Base-by-base conservation (phyloP, 2,113 vertebrate species). In the Bostrychus sinensis region DNA sequence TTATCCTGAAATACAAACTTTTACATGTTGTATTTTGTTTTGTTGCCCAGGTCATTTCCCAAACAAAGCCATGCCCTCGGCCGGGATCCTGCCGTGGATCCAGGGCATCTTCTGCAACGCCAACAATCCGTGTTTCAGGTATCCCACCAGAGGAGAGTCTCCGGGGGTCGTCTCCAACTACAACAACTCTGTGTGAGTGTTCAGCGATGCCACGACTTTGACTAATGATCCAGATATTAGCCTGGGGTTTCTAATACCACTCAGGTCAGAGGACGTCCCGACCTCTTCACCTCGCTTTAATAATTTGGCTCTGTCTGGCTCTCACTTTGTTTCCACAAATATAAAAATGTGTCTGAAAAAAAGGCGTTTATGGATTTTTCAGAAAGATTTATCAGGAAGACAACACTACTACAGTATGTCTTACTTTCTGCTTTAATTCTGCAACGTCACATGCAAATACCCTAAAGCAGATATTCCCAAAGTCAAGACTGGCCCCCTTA, bases 41-140 rank as follows among this genome's bases (percentile, higher is more conserved):
- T 86, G 25, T 83, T 32, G 66, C n/a, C n/a, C 89, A 99, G 97
- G 96, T 92, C 96, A 98, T 87, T 99, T 98, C 74, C 95, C 97
- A 87, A 98, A 96, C 89, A 98, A 98, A 88, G 96, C 95, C 3
- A 94, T 98, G 96, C 96, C 97, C 20, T 99, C 97, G 12, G 91
- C 96, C 8, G 96, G 97, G 84, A 86, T 93, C 1, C 80, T 98
- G 76, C 96, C 96, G 0, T 98, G 96, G 95, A 89, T 99, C 66
- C 95, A 98, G 58, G 95, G 96, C 32, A 95, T 99, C 84, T 96
- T 98, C 89, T 98, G 97, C 88, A 98, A 98, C 9, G 81, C 91
- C 86, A 94, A 96, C 88, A 99, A 99, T 82, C 96, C 96, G 64
- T 98, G 95, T 80, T 99, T 99, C 87, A 91, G 48, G 72, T 90